Evolutionary conservation across 2,797 vertebrate genomes (phyloP).

Genomic region (Clamator glandarius): DNA sequence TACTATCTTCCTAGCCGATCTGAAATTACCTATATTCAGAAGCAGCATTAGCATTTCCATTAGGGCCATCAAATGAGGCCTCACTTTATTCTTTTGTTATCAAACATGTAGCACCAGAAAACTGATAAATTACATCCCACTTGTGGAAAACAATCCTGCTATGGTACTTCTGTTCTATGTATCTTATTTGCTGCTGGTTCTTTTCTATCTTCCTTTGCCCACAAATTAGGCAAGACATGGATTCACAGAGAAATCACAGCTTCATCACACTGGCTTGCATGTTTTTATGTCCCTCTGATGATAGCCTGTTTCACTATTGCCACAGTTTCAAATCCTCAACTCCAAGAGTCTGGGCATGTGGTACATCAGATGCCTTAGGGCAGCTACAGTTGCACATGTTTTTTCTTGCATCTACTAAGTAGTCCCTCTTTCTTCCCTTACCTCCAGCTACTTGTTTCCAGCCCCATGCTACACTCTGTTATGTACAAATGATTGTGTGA

Average conservation of each 20-base stretch:
- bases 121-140: not conserved
- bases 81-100: not conserved
- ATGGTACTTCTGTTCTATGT: not conserved
- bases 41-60: not conserved
- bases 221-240: not conserved
- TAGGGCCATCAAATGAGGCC: not conserved
- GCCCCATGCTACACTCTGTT: not conserved
- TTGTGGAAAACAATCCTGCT: not conserved
- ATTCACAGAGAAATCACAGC: not conserved
- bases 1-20: not conserved
- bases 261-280: not conserved
- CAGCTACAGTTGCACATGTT: not conserved
- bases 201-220: not conserved
- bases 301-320: not conserved
- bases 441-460: not conserved
- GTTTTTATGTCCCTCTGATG: not conserved
- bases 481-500: not conserved
- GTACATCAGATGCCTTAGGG: not conserved
- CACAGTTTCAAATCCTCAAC: not conserved
- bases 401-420: not conserved
- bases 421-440: not conserved
- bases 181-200: not conserved
- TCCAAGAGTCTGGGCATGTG: no score
- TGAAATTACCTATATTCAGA: not conserved
- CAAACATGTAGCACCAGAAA: not conserved